Evolutionary conservation across 92 coral and sea anemone genomes (phyloP).

Genomic region (Phenganax subtilis): DNA sequence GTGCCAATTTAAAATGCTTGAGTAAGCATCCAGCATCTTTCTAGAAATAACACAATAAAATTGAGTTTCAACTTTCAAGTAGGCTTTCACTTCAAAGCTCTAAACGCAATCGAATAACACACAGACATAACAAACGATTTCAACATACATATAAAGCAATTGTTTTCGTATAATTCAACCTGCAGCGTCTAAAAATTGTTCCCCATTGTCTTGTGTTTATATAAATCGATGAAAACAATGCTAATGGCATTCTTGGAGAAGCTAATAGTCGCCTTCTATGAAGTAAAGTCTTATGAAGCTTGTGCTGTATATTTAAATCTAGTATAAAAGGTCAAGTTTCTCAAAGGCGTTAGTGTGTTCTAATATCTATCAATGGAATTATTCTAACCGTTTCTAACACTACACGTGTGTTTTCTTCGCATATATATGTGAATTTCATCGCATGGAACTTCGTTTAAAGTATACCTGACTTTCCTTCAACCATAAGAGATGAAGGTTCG

Average conservation of each 20-base stretch:
- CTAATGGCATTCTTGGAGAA: constrained; percentile 2
- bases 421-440: background rate
- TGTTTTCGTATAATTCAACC: background rate
- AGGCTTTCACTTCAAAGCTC: background rate
- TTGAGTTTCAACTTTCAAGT: background rate
- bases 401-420: background rate
- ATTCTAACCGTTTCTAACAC: background rate
- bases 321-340: background rate
- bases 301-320: background rate
- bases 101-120: background rate
- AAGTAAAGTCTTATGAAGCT: background rate
- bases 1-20: background rate
- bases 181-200: background rate
- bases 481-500: constrained; percentile 19
- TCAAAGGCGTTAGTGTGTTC: background rate
- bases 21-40: background rate
- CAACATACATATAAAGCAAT: background rate
- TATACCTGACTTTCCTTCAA: background rate
- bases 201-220: background rate
- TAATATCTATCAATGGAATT: background rate
- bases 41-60: background rate
- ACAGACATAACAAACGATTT: background rate
- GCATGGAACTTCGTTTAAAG: background rate
- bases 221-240: background rate
- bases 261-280: background rate